Evolutionary conservation across 2,888 invertebrate genomes (phyloP).

Genomic region (Noctua janthina): DNA sequence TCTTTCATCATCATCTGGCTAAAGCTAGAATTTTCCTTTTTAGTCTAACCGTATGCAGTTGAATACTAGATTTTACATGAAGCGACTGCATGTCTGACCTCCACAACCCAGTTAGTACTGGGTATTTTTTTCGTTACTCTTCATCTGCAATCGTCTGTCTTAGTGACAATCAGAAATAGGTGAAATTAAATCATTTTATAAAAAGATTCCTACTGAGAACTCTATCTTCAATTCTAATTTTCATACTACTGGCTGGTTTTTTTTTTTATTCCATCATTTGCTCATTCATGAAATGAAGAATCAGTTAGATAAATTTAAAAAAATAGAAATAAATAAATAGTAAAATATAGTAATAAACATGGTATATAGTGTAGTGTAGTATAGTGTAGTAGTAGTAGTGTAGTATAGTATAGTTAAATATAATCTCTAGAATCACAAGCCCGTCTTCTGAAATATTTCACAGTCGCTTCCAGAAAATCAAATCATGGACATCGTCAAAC

Average conservation of each 20-base stretch:
- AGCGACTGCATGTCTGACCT: not conserved
- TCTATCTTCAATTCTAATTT: not conserved
- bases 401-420: not conserved
- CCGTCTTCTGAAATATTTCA: not conserved
- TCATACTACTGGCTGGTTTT: not conserved
- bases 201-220: not conserved
- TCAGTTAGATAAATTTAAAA: not conserved
- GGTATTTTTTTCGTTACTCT: not conserved
- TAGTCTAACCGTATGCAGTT: not conserved
- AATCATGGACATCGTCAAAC: constrained; percentile 63
- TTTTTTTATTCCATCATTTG: not conserved
- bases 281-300: not conserved
- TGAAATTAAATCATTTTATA: not conserved
- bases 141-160: not conserved
- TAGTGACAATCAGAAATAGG: not conserved
- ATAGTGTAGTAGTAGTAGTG: too few relatives aligned
- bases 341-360: too few relatives aligned
- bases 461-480: constrained; percentile 58
- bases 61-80: not conserved
- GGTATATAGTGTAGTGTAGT: too few relatives aligned
- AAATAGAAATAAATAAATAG: too few relatives aligned
- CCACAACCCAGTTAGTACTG: not conserved
- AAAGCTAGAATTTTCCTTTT: not conserved
- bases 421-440: too few relatives aligned
- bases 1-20: not conserved